These are phyloP conservation scores for Centruroides sculpturatus DNA, from an alignment of 1,140 invertebrate genomes.

Conservation along the genomic window DNA sequence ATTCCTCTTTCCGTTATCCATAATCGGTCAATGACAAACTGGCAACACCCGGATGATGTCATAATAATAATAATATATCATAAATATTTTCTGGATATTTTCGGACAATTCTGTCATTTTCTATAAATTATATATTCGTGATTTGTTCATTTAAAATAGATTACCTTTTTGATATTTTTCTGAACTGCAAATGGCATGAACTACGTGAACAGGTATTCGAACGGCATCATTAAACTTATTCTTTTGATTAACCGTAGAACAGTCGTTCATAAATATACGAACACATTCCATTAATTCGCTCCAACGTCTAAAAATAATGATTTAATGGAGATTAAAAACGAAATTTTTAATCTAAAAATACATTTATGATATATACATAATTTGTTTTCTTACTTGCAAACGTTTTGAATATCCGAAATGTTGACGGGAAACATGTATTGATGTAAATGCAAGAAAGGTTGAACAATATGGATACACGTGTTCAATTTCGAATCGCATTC, in stretches of 20 bases:
- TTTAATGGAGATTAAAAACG: too few relatives aligned
- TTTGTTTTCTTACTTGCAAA: too few relatives aligned
- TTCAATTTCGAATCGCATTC: slow-evolving; percentile 9
- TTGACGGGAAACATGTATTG: slow-evolving; percentile 20
- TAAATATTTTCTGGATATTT: too few relatives aligned
- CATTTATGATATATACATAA: too few relatives aligned
- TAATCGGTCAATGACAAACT: too few relatives aligned
- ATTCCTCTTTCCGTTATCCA: too few relatives aligned
- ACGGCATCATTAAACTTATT: slow-evolving; percentile 21
- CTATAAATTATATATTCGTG: too few relatives aligned
- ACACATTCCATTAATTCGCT: slow-evolving; percentile 21
- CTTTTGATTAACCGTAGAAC: slow-evolving; percentile 18
- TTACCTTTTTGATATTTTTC: slow-evolving; percentile 21
- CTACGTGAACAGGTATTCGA: slow-evolving; percentile 20
- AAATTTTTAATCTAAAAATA: too few relatives aligned
- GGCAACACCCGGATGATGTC: too few relatives aligned
- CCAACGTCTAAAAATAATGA: slow-evolving; percentile 17
- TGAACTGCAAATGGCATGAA: slow-evolving; percentile 23
- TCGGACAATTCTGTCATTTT: too few relatives aligned
- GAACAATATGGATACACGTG: slow-evolving; percentile 19
- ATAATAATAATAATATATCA: too few relatives aligned
- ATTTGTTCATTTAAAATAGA: not conserved
- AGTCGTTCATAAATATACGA: slow-evolving; percentile 17
- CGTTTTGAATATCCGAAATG: too few relatives aligned
- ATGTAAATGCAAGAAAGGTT: slow-evolving; percentile 18